These are phyloP conservation scores for Drosophila leontia DNA, from an alignment of 1,140 invertebrate species.

Conservation along the genomic window DNA sequence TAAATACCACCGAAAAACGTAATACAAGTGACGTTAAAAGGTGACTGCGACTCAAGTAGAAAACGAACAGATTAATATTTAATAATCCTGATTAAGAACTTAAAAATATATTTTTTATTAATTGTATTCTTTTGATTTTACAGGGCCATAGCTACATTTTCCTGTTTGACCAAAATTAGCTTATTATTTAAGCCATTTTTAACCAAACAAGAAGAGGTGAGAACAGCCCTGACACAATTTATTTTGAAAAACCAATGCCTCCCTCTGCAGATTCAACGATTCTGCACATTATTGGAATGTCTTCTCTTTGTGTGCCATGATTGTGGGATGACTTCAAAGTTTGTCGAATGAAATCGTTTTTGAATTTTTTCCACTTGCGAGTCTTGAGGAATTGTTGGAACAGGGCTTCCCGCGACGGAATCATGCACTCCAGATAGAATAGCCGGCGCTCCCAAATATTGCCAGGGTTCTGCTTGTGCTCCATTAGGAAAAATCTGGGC, in stretches of 20 bases:
- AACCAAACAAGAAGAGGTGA: neutral
- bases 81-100: neutral
- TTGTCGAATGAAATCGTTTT: conserved; percentile 81
- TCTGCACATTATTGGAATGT: conserved; percentile 78
- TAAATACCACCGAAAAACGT: neutral
- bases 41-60: neutral
- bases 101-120: neutral
- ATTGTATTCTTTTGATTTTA: neutral
- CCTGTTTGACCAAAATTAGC: conserved; percentile 1
- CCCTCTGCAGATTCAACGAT: conserved; percentile 56
- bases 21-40: neutral
- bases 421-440: conserved; percentile 86
- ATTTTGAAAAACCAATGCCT: neutral
- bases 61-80: neutral
- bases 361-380: conserved; percentile 86
- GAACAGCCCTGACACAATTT: neutral
- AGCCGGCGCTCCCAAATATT: conserved; percentile 87
- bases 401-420: conserved; percentile 85
- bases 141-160: neutral
- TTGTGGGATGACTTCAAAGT: conserved; percentile 4
- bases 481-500: conserved; percentile 86
- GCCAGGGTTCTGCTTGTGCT: conserved; percentile 86
- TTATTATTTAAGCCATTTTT: neutral
- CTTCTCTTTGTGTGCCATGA: conserved; percentile 45
- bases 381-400: conserved; percentile 85